Percentiles rank a stretch among this genome's conserved stretches.
These are phyloP conservation scores for Hyalella azteca DNA, from an alignment of 2,888 invertebrate species.

Conservation along the genomic window DNA sequence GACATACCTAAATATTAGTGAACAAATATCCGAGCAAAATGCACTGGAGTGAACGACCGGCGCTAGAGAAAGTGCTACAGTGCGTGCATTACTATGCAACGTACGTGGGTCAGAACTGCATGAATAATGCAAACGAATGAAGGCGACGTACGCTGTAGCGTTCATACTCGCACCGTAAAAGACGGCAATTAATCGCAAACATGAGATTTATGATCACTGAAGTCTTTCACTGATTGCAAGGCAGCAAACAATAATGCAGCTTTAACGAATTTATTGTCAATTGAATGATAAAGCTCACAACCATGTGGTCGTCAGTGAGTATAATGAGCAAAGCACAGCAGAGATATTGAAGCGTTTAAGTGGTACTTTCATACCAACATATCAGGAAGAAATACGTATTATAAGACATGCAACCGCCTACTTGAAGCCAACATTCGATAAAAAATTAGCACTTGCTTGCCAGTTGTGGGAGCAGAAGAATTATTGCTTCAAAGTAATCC, in stretches of 20 bases:
- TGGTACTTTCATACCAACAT: too few relatives aligned
- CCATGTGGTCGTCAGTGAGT: too few relatives aligned
- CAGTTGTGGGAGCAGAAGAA: too few relatives aligned
- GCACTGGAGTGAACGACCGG: neutral
- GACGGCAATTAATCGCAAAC: neutral
- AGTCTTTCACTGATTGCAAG: neutral
- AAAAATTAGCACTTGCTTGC: too few relatives aligned
- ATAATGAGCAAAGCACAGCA: too few relatives aligned
- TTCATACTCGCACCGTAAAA: neutral
- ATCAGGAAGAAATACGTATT: too few relatives aligned
- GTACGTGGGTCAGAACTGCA: neutral
- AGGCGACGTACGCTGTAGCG: neutral
- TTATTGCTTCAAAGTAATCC: too few relatives aligned
- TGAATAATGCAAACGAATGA: conserved; percentile 2
- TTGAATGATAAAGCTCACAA: neutral
- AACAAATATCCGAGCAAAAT: too few relatives aligned
- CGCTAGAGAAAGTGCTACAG: neutral
- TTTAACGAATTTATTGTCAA: neutral
- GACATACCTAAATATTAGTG: too few relatives aligned
- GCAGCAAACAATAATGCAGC: neutral
- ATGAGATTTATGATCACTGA: neutral
- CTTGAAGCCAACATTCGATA: too few relatives aligned
- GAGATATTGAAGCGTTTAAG: too few relatives aligned
- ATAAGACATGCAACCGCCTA: too few relatives aligned
- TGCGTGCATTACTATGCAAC: neutral